Conservation (phyloP, 1,140 invertebrate species). For the Lethrus apterus region DNA sequence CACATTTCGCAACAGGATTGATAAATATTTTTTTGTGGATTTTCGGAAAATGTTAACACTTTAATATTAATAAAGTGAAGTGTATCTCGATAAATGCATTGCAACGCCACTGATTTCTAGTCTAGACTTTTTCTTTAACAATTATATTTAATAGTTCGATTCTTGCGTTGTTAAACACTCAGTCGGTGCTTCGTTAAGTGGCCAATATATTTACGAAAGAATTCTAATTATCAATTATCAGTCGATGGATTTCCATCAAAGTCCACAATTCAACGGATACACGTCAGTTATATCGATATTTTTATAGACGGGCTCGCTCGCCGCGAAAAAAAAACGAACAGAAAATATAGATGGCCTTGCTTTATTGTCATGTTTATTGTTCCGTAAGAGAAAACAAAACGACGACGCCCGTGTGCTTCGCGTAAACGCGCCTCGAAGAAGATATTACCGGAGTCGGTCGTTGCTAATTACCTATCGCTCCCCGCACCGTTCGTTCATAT, state of each 20-base stretch:
- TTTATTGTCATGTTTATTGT: conserved; percentile 28
- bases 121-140: conserved; percentile 17
- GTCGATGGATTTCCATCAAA: conserved; percentile 18
- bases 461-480: too few species aligned
- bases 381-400: conserved; percentile 23
- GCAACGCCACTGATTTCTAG: too few species aligned
- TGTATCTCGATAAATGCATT: too few species aligned
- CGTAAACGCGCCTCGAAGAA: conserved; percentile 18
- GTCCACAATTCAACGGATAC: conserved; percentile 20
- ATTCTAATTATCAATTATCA: conserved; percentile 28
- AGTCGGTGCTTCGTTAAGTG: conserved; percentile 2
- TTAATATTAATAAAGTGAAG: too few species aligned
- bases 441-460: conserved; percentile 15
- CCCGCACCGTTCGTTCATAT: too few species aligned
- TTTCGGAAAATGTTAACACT: too few species aligned
- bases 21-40: too few species aligned
- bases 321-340: conserved; percentile 16
- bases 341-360: conserved; percentile 26
- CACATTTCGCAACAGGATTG: too few species aligned
- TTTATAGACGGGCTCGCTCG: conserved; percentile 21
- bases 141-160: conserved; percentile 18
- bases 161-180: conserved; percentile 5
- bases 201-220: conserved; percentile 12
- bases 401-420: conserved; percentile 23
- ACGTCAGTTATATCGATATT: conserved; percentile 21